phyloP scores from a whole-genome alignment of 2,888 invertebrate species.

The Lasioglossum zephyrum region DNA sequence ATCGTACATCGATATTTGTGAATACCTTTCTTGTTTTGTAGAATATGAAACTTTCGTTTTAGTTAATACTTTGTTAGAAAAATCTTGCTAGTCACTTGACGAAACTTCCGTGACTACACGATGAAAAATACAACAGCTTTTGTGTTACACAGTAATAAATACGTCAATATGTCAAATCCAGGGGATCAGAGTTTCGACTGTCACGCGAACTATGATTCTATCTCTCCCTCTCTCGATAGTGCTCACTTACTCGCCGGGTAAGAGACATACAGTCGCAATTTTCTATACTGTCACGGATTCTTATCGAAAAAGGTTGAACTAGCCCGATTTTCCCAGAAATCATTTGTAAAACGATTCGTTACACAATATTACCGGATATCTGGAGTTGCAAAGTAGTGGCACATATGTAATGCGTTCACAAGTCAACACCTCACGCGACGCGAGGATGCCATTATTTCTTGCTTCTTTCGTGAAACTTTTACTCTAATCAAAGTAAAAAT shows the following conservation, averaged over 20 bases:
- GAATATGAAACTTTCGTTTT: background rate
- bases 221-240: background rate
- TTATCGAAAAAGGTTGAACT: background rate
- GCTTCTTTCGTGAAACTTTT: background rate
- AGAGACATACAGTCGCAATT: background rate
- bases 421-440: background rate
- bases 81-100: background rate
- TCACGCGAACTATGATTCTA: constrained; percentile 12
- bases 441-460: background rate
- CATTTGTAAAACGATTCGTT: background rate
- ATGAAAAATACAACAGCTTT: background rate
- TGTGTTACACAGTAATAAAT: background rate
- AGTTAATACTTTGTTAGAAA: background rate
- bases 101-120: background rate
- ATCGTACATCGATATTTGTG: no score
- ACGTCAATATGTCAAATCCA: background rate
- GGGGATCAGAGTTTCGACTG: background rate
- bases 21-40: no score
- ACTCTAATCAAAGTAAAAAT: background rate
- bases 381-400: background rate
- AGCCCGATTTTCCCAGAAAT: background rate
- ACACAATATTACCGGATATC: background rate
- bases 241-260: background rate
- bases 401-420: background rate
- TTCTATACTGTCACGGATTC: background rate